Conservation (phyloP, 2,797 vertebrate species). For the Mormyrus proboscirostris region DNA sequence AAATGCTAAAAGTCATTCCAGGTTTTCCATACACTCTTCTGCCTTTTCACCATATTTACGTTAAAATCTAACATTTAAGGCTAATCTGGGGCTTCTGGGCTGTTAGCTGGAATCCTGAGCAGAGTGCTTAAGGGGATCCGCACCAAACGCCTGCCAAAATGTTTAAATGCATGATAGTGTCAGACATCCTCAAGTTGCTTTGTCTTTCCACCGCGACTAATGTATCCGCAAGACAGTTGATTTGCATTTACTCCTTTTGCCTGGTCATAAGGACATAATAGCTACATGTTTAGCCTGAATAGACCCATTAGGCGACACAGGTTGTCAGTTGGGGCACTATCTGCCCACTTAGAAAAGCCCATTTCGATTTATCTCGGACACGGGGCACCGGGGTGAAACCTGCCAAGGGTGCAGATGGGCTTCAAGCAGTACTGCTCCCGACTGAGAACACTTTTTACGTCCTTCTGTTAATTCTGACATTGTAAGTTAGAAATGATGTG, state of each 20-base stretch:
- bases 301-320: not conserved
- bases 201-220: not conserved
- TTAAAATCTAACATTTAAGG: not conserved
- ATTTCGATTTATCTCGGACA: not conserved
- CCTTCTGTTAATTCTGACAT: not conserved
- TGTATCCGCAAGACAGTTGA: not conserved
- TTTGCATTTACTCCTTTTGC: not conserved
- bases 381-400: not conserved
- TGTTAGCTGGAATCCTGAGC: not conserved
- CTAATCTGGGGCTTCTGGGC: not conserved
- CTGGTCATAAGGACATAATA: not conserved
- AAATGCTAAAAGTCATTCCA: not conserved
- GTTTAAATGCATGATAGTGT: not conserved
- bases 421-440: not conserved
- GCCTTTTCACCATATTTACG: not conserved
- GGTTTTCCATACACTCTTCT: not conserved
- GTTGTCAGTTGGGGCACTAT: not conserved
- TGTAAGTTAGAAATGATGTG: not conserved
- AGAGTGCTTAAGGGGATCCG: not conserved
- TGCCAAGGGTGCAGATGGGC: not conserved
- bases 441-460: not conserved
- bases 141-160: not conserved
- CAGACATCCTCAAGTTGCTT: not conserved
- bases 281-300: not conserved
- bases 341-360: not conserved